Conservation (phyloP, 2,888 invertebrate species). For the Cancer borealis region DNA sequence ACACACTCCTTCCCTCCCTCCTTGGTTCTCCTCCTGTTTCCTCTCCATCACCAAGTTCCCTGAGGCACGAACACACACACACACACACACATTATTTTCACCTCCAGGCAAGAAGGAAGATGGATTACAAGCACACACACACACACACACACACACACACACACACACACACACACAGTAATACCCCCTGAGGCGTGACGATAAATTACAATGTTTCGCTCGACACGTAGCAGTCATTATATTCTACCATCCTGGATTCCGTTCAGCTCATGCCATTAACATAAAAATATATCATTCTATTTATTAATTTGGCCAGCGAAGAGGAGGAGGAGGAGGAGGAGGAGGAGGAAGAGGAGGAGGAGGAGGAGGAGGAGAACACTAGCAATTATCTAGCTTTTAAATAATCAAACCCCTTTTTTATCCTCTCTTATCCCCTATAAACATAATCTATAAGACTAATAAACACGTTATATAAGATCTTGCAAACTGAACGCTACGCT, state of each 20-base stretch:
- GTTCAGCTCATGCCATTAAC: not conserved
- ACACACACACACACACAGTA: not conserved
- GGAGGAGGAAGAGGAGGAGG: not conserved
- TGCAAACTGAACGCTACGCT: too few species aligned
- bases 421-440: not conserved
- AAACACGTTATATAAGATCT: not conserved
- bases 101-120: not conserved
- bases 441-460: not conserved
- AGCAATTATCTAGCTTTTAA: not conserved
- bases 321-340: not conserved
- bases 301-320: not conserved
- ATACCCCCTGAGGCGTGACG: not conserved
- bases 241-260: not conserved
- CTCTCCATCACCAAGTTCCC: conserved; percentile 1
- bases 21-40: not conserved
- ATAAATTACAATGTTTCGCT: not conserved
- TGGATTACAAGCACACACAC: not conserved
- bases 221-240: not conserved
- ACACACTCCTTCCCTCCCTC: not conserved
- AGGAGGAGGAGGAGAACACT: not conserved
- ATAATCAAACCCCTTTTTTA: not conserved
- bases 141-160: not conserved
- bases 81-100: conserved; percentile 1
- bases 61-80: not conserved
- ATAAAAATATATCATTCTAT: not conserved